phyloP scores from a whole-genome alignment of 2,113 vertebrate species.

The Corythaeola cristata region DNA sequence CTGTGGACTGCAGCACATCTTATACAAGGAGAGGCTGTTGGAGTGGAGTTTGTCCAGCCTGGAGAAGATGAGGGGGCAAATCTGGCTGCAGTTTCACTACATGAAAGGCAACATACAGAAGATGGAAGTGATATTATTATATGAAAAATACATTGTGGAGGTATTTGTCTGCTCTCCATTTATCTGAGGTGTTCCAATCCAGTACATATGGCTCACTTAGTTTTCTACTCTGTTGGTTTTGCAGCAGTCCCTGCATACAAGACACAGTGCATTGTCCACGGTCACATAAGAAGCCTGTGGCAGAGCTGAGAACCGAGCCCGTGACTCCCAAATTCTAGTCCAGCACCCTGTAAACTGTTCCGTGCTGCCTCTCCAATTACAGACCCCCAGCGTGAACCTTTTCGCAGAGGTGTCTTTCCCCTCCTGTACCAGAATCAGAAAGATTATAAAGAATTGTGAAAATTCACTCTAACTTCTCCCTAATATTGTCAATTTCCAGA shows the following conservation, averaged over 20 bases:
- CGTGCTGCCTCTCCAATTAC: neutral
- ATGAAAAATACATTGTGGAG: neutral
- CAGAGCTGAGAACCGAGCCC: neutral
- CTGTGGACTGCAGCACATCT: accelerated
- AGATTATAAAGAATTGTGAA: neutral
- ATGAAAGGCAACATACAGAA: neutral
- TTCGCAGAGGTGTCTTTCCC: neutral
- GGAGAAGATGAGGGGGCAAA: neutral
- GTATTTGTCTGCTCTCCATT: neutral
- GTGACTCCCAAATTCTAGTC: no score
- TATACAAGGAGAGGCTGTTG: neutral
- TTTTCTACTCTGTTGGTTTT: neutral
- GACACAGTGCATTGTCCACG: neutral
- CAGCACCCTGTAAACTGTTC: neutral
- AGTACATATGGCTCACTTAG: neutral
- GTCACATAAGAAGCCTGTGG: neutral
- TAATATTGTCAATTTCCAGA: neutral
- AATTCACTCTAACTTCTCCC: neutral
- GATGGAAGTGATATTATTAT: neutral
- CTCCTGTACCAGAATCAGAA: neutral
- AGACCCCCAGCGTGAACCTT: neutral
- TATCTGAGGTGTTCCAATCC: neutral
- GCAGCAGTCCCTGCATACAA: neutral
- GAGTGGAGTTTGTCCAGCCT: neutral
- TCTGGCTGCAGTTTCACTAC: neutral